Percentiles rank a stretch among this genome's conserved stretches.
Conservation (phyloP, 2,797 vertebrate species). For the Phrynocephalus vlangalii region DNA sequence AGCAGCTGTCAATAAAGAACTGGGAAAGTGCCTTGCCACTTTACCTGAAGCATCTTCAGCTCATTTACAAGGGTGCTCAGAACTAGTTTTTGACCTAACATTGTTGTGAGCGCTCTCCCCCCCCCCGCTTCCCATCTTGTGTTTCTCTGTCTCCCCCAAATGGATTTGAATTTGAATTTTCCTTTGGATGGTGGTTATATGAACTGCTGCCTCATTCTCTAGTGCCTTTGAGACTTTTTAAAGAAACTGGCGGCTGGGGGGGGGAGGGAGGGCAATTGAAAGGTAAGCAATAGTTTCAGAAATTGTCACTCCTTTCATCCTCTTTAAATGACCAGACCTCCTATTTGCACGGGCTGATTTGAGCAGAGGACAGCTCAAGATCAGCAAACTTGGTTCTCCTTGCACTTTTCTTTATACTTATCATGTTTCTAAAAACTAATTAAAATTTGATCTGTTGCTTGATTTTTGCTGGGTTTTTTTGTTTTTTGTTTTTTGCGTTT, state of each 20-base stretch:
- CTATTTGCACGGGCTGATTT: neutral
- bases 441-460: neutral
- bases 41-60: conserved; percentile 25
- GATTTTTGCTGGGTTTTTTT: conserved; percentile 2
- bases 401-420: conserved; percentile 37
- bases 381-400: neutral
- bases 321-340: accelerated
- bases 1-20: conserved; percentile 31
- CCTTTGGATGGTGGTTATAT: too few relatives aligned
- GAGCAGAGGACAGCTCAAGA: neutral
- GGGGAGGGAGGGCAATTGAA: neutral
- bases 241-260: neutral
- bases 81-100: conserved; percentile 54
- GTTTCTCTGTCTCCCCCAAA: neutral
- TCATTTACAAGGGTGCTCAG: conserved; percentile 39
- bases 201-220: neutral
- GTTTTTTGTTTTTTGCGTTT: conserved; percentile 1
- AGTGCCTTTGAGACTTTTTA: neutral
- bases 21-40: conserved; percentile 29
- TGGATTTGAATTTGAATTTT: conserved; percentile 37
- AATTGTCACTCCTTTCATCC: neutral
- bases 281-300: conserved; percentile 25
- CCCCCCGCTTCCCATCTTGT: neutral
- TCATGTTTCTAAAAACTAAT: neutral
- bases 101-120: conserved; percentile 37